Conservation (phyloP, 2,797 vertebrate species). For the Garrulus glandarius region DNA sequence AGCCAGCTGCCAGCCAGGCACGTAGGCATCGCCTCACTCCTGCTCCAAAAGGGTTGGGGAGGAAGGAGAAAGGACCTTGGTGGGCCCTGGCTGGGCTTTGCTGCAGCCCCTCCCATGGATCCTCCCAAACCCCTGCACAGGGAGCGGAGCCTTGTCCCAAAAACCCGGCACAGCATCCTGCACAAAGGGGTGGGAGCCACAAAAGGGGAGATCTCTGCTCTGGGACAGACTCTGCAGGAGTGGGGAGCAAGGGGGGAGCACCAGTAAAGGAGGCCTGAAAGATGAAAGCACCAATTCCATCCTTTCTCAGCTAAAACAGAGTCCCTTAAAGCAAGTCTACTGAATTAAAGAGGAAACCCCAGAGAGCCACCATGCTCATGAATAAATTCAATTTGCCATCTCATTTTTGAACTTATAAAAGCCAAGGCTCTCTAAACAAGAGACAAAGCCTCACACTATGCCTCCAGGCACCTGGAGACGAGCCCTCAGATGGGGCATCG, state of each 20-base stretch:
- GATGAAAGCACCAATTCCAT: background rate
- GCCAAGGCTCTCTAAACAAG: conserved; percentile 8
- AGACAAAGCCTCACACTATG: background rate
- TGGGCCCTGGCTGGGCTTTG: background rate
- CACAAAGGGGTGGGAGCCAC: rapidly evolving
- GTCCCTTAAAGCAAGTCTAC: conserved; percentile 33
- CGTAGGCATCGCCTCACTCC: rapidly evolving
- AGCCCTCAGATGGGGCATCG: background rate
- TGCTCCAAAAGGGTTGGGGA: background rate
- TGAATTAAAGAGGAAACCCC: conserved; percentile 58
- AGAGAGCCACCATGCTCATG: conserved; percentile 33
- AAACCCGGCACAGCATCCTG: rapidly evolving
- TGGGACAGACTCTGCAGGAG: background rate
- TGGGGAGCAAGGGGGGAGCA: background rate
- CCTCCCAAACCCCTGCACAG: rapidly evolving
- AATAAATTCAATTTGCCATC: conserved; percentile 52
- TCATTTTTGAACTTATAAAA: conserved; percentile 35
- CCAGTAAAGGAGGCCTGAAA: background rate
- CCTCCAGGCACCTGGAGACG: background rate
- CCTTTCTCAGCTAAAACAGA: background rate
- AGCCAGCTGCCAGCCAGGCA: background rate
- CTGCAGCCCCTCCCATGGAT: background rate
- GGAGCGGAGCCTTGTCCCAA: background rate
- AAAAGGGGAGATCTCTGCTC: background rate
- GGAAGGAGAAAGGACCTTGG: background rate